Conservation (phyloP, 2,113 vertebrate genomes). For the Chauna torquata region DNA sequence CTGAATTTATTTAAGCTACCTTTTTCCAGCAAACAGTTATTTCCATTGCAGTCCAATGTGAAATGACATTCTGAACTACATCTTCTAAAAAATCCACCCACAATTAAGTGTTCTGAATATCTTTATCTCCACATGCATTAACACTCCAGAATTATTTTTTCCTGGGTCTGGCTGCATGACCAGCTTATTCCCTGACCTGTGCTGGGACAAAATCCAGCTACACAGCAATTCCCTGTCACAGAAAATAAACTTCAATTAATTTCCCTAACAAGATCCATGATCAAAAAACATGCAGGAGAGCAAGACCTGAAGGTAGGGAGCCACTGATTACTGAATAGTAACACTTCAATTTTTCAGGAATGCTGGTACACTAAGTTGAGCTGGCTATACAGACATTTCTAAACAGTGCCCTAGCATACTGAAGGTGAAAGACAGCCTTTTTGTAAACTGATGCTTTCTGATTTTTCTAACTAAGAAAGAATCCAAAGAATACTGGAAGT, state of each 20-base stretch:
- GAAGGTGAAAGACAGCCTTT: not conserved
- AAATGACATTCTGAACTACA: not conserved
- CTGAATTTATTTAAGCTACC: not conserved
- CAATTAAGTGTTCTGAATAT: not conserved
- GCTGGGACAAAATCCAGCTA: not conserved
- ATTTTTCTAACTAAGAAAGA: not conserved
- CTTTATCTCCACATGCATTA: not conserved
- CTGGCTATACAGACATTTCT: not conserved
- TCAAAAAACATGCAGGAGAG: not conserved
- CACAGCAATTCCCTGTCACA: not conserved
- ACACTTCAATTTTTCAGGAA: not conserved
- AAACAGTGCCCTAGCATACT: not conserved
- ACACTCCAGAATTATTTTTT: not conserved
- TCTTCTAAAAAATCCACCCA: not conserved
- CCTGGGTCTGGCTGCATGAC: not conserved
- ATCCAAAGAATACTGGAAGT: not conserved
- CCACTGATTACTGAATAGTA: not conserved
- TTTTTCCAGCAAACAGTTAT: not conserved
- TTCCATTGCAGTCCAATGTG: not conserved
- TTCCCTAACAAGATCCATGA: not conserved
- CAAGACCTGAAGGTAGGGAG: not conserved
- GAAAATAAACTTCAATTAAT: not conserved
- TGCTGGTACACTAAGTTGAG: not conserved
- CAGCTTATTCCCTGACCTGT: not conserved
- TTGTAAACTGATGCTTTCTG: rapidly evolving